Conservation (phyloP, 2,888 invertebrate genomes). For the Ptilodon capucinus region DNA sequence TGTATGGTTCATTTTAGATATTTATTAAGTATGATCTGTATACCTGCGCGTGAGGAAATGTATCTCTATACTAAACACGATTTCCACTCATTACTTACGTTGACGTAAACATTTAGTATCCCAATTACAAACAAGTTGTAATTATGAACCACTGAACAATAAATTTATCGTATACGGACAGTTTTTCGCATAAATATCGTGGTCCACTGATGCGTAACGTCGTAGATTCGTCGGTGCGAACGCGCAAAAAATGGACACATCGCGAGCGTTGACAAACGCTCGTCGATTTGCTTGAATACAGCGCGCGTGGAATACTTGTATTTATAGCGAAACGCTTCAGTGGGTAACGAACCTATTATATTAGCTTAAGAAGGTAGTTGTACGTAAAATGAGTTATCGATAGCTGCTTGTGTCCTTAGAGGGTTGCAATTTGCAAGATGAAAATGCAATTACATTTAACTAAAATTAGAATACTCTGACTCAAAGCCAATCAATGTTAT, state of each 20-base stretch:
- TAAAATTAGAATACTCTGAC: too few species aligned
- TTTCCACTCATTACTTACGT: background rate
- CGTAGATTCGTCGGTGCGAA: constrained; percentile 21
- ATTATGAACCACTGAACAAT: background rate
- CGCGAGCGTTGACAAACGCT: constrained; percentile 27
- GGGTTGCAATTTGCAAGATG: too few species aligned
- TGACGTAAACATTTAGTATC: background rate
- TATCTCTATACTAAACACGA: too few species aligned
- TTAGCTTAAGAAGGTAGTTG: background rate
- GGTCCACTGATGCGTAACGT: constrained; percentile 24
- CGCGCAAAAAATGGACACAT: constrained; percentile 23
- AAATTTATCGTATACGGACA: constrained; percentile 28
- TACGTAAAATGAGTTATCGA: background rate
- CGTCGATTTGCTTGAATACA: constrained; percentile 23
- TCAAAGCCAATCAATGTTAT: too few species aligned
- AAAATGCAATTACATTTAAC: too few species aligned
- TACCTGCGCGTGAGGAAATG: too few species aligned
- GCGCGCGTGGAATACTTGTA: constrained; percentile 16
- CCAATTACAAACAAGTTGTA: background rate
- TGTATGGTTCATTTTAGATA: too few species aligned
- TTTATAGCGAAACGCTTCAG: constrained; percentile 16
- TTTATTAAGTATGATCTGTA: too few species aligned
- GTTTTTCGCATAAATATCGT: constrained; percentile 27
- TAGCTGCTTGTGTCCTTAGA: too few species aligned
- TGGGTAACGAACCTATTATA: constrained; percentile 9